Evolutionary conservation across 2,113 vertebrate genomes (phyloP), one percentile per base, ranked within the genome.

Genomic region (Rallus limicola): DNA sequence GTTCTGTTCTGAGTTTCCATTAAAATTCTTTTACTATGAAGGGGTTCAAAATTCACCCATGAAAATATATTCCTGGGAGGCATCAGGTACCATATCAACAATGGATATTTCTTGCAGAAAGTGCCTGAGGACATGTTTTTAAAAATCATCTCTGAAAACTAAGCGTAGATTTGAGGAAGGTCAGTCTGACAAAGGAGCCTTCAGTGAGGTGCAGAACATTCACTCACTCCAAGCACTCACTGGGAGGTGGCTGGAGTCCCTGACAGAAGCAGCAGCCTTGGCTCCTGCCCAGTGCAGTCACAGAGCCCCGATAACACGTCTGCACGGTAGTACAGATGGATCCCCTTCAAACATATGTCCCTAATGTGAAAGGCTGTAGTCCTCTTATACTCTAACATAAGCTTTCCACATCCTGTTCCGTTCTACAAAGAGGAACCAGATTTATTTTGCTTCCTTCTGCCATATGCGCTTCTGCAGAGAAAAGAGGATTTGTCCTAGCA

Each of bases 371-470:
- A 93, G 85, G 88, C 90, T 93, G 72, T 60, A 90, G 79, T 86
- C 68, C 68, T 88, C 88, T 93, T 74, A 88, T 16, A 82, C 68
- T 80, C 55, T 63, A 28, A 92, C 93, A 97, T 96, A 96, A 97
- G 95, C 87, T 94, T 93, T 90, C 92, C 71, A 93, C 82, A 96
- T 96, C 95, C 95, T 94, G 90, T 94, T 96, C 93, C 42, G 1
- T 95, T 94, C 82, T 83, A 88, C 92, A 83, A 93, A 95, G 76
- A 83, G 79, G 87, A 95, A 96, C 55, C 95, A 97, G 96, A 96
- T 97, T 94, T 95, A 94, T 96, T 97, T 96, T 97, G 46, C 90
- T 96, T 95, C 95, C 87, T 95, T 93, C 75, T 92, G 64, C 93
- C 92, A 93, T 97, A 97, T 96, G 96, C 83, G 82, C 88, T 46